A percentile compares a stretch with the other conserved stretches of the same genome.
These are phyloP conservation scores for Atrichornis clamosus DNA, from an alignment of 2,113 vertebrate species.

Conservation along the genomic window DNA sequence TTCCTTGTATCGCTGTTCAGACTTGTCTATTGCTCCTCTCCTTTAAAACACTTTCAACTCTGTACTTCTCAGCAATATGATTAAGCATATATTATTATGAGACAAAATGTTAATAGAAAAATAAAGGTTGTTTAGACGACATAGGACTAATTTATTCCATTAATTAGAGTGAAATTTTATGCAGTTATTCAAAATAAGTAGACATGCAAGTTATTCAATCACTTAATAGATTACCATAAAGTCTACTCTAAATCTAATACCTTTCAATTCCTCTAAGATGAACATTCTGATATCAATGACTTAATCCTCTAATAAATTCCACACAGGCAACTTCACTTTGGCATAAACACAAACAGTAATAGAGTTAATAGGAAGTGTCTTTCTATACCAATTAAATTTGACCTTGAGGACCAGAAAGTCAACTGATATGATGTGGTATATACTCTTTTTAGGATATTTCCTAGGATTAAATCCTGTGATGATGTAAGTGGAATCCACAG, in stretches of 20 bases:
- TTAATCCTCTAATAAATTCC: constrained; percentile 27
- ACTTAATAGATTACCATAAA: constrained; percentile 42
- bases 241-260: neutral
- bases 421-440: neutral
- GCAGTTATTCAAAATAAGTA: constrained; percentile 45
- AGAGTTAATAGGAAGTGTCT: neutral
- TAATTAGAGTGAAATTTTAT: constrained; percentile 36
- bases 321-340: neutral
- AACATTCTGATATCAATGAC: neutral
- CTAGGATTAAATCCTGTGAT: neutral
- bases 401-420: neutral
- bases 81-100: neutral
- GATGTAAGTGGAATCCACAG: neutral
- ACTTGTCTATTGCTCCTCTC: neutral
- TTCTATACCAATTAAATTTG: constrained; percentile 10
- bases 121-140: constrained; percentile 7
- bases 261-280: constrained; percentile 13
- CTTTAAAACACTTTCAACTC: neutral
- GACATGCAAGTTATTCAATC: constrained; percentile 27
- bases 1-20: neutral
- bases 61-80: neutral
- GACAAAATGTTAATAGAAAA: constrained; percentile 43
- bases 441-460: neutral
- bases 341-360: neutral
- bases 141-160: constrained; percentile 23